Base-by-base conservation (phyloP, 64 coral and sea anemone species). In the Montipora sp. region DNA sequence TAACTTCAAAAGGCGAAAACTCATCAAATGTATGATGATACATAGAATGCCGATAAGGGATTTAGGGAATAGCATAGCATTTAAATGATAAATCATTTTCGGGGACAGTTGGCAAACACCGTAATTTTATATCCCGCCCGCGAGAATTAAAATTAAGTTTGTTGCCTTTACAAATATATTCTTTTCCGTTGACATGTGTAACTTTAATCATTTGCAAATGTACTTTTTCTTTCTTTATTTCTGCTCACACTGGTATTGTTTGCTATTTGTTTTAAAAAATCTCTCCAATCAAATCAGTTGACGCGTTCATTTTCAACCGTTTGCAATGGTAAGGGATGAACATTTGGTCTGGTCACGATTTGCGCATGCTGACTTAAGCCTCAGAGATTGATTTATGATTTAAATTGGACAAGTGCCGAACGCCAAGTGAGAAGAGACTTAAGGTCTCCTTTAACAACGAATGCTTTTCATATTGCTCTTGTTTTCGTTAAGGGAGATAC, bases 41-140 rank as follows among this genome's bases (percentile, higher is more conserved):
- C 82, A 45, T 43, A 46, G 44, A 63, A 45, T 49, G 18, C 65
- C 15, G 82, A 85, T 85, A 85, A 48, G 22, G 45, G n/a, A 14
- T n/a, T 13, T 8, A 57, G 13, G 3, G 60, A 7, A 71, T 70
- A 70, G 71, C 18, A 85, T 71, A 85, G 61, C 82, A 85, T 47
- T 70, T 21, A 85, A 85, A 85, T 85, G 82, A 85, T 85, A 85
- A 85, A 85, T 85, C 82, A 85, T 72, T 85, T 20, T 11, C 2
- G 7, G 10, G 63, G 63, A 70, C 61, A 71, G 82, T 51, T 85
- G 2, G 3, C 15, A 46, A 48, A 19, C 47, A 21, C 45, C 61
- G 82, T 85, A 70, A 71, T 15, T 71, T 63, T 22, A 85, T 85
- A 71, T 21, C 82, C 19, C 14, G 53, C 53, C 6, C 11, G 11